Evolutionary conservation across 2,888 invertebrate species (phyloP), one percentile per base, ranked within the genome.

Genomic region (Pristionchus japonicus): DNA sequence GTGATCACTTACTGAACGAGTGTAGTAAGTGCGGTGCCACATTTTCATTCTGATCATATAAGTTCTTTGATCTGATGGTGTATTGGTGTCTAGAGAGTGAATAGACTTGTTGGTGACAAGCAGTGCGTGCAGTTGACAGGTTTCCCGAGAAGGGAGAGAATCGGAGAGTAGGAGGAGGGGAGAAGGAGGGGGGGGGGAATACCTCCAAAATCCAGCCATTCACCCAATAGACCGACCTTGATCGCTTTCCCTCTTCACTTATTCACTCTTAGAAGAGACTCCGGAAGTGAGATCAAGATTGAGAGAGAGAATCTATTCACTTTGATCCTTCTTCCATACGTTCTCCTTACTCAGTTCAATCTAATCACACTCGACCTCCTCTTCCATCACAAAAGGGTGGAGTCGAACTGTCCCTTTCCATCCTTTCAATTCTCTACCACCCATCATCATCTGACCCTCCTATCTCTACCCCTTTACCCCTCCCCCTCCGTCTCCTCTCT

Each of bases 391-490:
- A 34, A 37, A 74, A 74, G 74, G 74, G 74, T 40, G 74, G 37
- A 34, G 40, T 74, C 74, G 40, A 74, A 74, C 74, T 74, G 40
- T 74, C 74, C 74, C 74, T 74, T 74, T 64, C n/a, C 74, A n/a
- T n/a, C n/a, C n/a, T n/a, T n/a, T n/a, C n/a, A n/a, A 74, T 74
- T 74, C 74, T 40, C 74, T 74, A 74, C 74, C 74, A 40, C 40
- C 74, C n/a, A n/a, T n/a, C 74, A 74, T 74, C 74, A 74, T 74
- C 74, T 74, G 67, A 67, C 67, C 67, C 31, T 67, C 31, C 67
- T 34, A 67, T 67, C 67, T 67, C 67, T 67, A 67, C 67, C 31
- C 67, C 52, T 52, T 52, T 23, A 31, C n/a, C 64, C 70, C 74
- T 40, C 23, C 40, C 40, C 74, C 74, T n/a, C n/a, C n/a, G n/a